Evolutionary conservation across 2,888 invertebrate species (phyloP).

Genomic region (Agapostemon virescens): DNA sequence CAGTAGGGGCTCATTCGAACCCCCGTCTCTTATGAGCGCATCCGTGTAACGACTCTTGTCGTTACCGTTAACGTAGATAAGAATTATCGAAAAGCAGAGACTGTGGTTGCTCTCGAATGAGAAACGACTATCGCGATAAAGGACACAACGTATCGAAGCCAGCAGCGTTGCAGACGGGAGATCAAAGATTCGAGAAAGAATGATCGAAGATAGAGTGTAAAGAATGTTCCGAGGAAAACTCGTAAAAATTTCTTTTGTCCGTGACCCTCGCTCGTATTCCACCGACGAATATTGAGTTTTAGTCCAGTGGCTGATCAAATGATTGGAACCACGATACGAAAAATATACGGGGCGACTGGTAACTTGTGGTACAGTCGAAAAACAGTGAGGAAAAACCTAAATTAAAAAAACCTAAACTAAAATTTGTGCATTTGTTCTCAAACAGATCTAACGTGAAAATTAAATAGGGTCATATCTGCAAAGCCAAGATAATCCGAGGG

Average conservation of each 20-base stretch:
- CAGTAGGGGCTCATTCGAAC: conserved; percentile 22
- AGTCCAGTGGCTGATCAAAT: neutral
- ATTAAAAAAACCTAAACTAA: too few species aligned
- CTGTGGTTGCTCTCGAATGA: neutral
- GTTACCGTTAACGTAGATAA: conserved; percentile 44
- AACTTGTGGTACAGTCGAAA: neutral
- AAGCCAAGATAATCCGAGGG: too few species aligned
- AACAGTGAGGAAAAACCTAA: too few species aligned
- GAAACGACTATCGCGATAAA: neutral
- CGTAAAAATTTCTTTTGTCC: neutral
- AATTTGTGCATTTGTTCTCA: too few species aligned
- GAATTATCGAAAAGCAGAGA: conserved; percentile 26
- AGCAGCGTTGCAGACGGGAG: neutral
- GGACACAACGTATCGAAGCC: conserved; percentile 6
- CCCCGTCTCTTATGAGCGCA: conserved; percentile 20
- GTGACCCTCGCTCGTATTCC: neutral
- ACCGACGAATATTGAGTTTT: neutral
- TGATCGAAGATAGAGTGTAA: conserved; percentile 1
- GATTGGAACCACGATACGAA: neutral
- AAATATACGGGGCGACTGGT: neutral
- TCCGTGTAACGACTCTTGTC: conserved; percentile 27
- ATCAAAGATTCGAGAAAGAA: conserved; percentile 2
- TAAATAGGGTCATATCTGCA: too few species aligned
- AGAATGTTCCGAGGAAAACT: neutral
- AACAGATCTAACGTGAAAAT: too few species aligned